These are phyloP conservation scores for Arenicola marina DNA, from an alignment of 2,888 invertebrate species.

Conservation along the genomic window DNA sequence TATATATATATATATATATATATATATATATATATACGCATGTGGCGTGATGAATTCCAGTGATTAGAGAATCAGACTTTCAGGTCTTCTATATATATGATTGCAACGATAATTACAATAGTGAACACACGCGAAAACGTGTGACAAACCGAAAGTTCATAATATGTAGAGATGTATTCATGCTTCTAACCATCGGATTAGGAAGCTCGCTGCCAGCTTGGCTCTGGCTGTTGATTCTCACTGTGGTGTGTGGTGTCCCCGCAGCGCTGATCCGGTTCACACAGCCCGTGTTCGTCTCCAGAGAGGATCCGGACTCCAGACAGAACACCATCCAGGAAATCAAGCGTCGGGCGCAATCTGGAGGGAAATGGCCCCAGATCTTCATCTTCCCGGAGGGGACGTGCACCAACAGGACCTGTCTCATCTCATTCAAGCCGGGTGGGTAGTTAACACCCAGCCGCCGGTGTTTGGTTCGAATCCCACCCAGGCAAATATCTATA, in stretches of 20 bases:
- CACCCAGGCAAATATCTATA: too few relatives aligned
- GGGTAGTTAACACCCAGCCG: too few relatives aligned
- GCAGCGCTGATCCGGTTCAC: constrained; percentile 88
- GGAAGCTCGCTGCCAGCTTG: not conserved
- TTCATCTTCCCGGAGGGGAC: constrained; percentile 96
- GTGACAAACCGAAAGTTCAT: too few relatives aligned
- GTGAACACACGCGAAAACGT: too few relatives aligned
- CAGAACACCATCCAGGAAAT: constrained; percentile 90
- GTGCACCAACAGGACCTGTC: constrained; percentile 88
- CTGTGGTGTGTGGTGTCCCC: constrained; percentile 24
- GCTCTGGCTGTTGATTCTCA: too few relatives aligned
- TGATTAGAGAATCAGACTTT: too few relatives aligned
- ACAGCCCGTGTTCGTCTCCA: constrained; percentile 91
- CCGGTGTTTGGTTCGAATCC: too few relatives aligned
- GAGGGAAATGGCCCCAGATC: constrained; percentile 86
- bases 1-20: constrained; percentile 14
- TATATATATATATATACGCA: constrained; percentile 11
- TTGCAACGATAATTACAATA: too few relatives aligned
- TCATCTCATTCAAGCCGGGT: constrained; percentile 65
- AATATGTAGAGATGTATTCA: not conserved
- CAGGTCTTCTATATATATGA: too few relatives aligned
- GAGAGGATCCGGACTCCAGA: constrained; percentile 90
- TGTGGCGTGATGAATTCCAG: not conserved
- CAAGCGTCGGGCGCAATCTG: constrained; percentile 78
- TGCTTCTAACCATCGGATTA: not conserved